These are phyloP conservation scores for Hybognathus amarus DNA, from an alignment of 2,797 vertebrate species.

Conservation along the genomic window DNA sequence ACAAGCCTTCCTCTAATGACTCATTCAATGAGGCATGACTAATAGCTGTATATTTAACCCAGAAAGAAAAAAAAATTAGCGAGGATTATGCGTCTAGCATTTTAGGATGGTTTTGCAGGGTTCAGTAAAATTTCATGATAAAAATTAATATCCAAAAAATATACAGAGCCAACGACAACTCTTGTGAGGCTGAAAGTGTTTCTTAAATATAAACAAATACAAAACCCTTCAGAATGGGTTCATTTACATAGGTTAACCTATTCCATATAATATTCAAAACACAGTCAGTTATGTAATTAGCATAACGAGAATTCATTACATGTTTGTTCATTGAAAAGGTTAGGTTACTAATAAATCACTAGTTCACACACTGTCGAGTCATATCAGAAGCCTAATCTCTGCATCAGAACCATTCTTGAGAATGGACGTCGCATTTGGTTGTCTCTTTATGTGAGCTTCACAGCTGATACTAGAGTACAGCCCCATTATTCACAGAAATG, in stretches of 20 bases:
- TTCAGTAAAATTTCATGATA: not conserved
- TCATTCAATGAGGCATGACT: slow-evolving; percentile 40
- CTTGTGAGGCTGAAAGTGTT: not conserved
- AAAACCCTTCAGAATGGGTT: slow-evolving; percentile 6
- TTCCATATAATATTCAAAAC: not conserved
- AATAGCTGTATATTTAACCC: slow-evolving; percentile 19
- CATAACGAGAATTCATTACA: slow-evolving; percentile 24
- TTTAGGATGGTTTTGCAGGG: not conserved
- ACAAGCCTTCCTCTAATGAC: slow-evolving; percentile 58
- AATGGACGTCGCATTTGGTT: not conserved
- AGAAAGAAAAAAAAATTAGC: not conserved
- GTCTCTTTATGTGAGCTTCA: slow-evolving; percentile 16
- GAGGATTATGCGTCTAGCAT: slow-evolving; percentile 10
- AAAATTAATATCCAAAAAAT: not conserved
- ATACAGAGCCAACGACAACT: not conserved
- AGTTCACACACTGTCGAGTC: slow-evolving; percentile 1
- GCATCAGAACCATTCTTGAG: slow-evolving; percentile 9
- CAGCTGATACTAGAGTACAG: not conserved
- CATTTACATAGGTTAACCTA: not conserved
- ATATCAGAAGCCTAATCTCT: slow-evolving; percentile 21
- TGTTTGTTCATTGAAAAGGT: slow-evolving; percentile 23
- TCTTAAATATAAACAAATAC: slow-evolving; percentile 10
- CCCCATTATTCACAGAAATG: slow-evolving; percentile 2
- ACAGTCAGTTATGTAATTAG: not conserved
- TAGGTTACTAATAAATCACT: slow-evolving; percentile 32